These are phyloP conservation scores for Nomada ruficornis DNA, from an alignment of 2,888 invertebrate species.

Conservation along the genomic window DNA sequence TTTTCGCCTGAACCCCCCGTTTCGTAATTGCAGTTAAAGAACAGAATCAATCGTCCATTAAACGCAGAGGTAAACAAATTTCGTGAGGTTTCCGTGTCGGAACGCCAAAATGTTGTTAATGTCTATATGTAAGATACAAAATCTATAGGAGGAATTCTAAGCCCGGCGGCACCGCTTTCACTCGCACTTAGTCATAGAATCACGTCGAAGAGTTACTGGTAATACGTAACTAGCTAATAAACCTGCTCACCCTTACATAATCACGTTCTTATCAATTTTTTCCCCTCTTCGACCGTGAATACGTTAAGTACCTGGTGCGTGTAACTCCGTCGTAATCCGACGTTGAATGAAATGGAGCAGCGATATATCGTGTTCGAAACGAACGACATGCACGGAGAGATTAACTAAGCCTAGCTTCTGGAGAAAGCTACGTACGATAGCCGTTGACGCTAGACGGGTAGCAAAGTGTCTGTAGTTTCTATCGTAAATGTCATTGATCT, in stretches of 20 bases:
- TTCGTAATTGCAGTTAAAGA: not conserved
- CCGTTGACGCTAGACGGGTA: not conserved
- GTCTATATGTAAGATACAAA: slow-evolving; percentile 2
- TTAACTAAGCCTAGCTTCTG: not conserved
- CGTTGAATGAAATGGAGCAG: slow-evolving; percentile 39
- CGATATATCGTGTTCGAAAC: slow-evolving; percentile 1
- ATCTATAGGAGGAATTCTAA: not conserved
- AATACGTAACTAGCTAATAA: slow-evolving; percentile 52
- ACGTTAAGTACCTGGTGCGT: slow-evolving; percentile 11
- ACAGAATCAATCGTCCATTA: not conserved
- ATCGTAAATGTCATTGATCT: slow-evolving; percentile 21
- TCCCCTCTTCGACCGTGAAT: not conserved
- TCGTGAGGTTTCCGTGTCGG: not conserved
- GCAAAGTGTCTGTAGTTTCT: not conserved
- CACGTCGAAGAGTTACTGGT: slow-evolving; percentile 30
- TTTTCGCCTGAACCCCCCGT: too few relatives aligned
- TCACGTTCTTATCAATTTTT: slow-evolving; percentile 39
- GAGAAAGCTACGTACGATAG: slow-evolving; percentile 32
- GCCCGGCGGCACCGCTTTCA: slow-evolving; percentile 51
- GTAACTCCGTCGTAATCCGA: slow-evolving; percentile 29
- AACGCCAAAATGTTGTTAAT: not conserved
- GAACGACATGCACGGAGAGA: not conserved
- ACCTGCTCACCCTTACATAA: slow-evolving; percentile 42
- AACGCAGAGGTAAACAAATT: slow-evolving; percentile 26
- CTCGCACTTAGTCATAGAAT: slow-evolving; percentile 28